phyloP scores from a whole-genome alignment of 2,888 invertebrate genomes.

The Octodonta nipae region DNA sequence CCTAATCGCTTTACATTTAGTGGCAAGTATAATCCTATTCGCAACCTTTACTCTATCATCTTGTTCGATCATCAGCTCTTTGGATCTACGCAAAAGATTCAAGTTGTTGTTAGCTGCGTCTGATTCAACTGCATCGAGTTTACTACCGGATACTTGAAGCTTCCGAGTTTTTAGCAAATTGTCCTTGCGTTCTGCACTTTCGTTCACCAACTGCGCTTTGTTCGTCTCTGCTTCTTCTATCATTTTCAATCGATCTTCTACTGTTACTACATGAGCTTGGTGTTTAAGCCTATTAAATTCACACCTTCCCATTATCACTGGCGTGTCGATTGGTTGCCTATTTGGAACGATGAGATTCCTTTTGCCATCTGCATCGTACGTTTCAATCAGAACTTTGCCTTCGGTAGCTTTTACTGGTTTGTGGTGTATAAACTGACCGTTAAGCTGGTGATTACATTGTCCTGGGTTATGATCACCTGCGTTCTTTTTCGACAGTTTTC shows the following conservation, averaged over 20 bases:
- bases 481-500: too few relatives aligned
- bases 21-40: slow-evolving; percentile 66
- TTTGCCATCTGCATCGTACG: slow-evolving; percentile 30
- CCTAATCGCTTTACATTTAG: slow-evolving; percentile 72
- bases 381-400: slow-evolving; percentile 17
- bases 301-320: slow-evolving; percentile 44
- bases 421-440: slow-evolving; percentile 29
- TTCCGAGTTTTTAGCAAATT: slow-evolving; percentile 21
- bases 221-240: slow-evolving; percentile 35
- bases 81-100: slow-evolving; percentile 40
- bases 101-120: slow-evolving; percentile 38
- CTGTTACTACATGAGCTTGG: slow-evolving; percentile 41
- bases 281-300: slow-evolving; percentile 48
- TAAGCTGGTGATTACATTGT: slow-evolving; percentile 28
- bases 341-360: slow-evolving; percentile 41
- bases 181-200: slow-evolving; percentile 45
- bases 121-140: slow-evolving; percentile 15
- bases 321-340: slow-evolving; percentile 39
- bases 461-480: slow-evolving; percentile 17
- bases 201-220: slow-evolving; percentile 38
- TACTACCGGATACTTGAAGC: slow-evolving; percentile 18
- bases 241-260: slow-evolving; percentile 36
- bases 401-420: slow-evolving; percentile 28
- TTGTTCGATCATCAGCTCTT: slow-evolving; percentile 42
- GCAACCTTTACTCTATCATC: slow-evolving; percentile 57